These are phyloP conservation scores for Mythimna vitellina DNA, from an alignment of 2,888 invertebrate genomes.

Conservation along the genomic window DNA sequence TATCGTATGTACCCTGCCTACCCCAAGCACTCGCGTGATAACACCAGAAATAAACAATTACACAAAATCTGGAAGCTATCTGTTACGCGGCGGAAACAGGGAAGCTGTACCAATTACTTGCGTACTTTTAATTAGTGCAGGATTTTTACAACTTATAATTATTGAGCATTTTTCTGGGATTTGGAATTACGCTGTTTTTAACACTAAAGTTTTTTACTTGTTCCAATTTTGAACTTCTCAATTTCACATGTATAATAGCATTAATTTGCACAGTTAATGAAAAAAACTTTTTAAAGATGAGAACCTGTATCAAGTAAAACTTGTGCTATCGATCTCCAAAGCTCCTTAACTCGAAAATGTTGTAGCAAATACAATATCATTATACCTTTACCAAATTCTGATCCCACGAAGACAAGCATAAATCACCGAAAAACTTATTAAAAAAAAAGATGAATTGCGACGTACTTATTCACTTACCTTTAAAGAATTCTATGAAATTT, in stretches of 20 bases:
- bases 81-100: slow-evolving; percentile 46
- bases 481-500: slow-evolving; percentile 36
- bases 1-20: slow-evolving; percentile 17
- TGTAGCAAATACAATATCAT: neutral
- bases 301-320: too few relatives aligned
- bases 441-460: slow-evolving; percentile 14
- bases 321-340: too few relatives aligned
- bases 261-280: too few relatives aligned
- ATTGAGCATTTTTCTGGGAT: neutral
- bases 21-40: slow-evolving; percentile 23
- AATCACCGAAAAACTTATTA: slow-evolving; percentile 4
- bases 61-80: slow-evolving; percentile 44
- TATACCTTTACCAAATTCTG: neutral
- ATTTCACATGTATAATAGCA: too few relatives aligned
- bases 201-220: neutral
- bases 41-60: slow-evolving; percentile 57
- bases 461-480: slow-evolving; percentile 11
- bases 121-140: slow-evolving; percentile 35
- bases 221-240: too few relatives aligned
- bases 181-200: slow-evolving; percentile 15
- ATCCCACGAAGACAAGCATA: neutral
- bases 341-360: too few relatives aligned
- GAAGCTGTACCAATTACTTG: slow-evolving; percentile 56
- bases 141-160: slow-evolving; percentile 24
- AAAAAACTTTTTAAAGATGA: too few relatives aligned